Conservation (phyloP, 2,888 invertebrate genomes). For the Nezara viridula region DNA sequence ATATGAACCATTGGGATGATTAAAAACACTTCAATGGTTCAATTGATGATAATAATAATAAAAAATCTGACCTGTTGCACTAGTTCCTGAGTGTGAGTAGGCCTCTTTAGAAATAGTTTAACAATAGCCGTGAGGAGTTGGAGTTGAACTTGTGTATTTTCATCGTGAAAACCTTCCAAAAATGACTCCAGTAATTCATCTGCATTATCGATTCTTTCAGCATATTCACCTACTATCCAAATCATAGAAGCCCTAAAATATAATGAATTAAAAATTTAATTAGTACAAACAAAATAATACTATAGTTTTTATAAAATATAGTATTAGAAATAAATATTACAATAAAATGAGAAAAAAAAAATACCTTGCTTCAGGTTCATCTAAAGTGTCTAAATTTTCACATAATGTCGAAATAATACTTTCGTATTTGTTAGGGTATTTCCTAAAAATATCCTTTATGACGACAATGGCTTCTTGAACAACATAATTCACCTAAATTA, state of each 20-base stretch:
- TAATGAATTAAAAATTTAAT: not conserved
- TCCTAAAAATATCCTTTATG: slow-evolving; percentile 96
- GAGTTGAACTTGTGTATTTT: slow-evolving; percentile 96
- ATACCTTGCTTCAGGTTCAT: slow-evolving; percentile 92
- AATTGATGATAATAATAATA: not conserved
- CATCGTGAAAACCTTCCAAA: slow-evolving; percentile 97
- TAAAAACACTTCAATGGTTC: not conserved
- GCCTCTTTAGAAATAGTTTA: slow-evolving; percentile 97
- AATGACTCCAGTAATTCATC: slow-evolving; percentile 98
- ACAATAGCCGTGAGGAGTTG: slow-evolving; percentile 98
- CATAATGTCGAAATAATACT: slow-evolving; percentile 99
- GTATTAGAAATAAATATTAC: not conserved
- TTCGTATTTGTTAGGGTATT: slow-evolving; percentile 99
- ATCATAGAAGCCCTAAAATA: slow-evolving; percentile 90
- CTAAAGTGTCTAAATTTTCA: slow-evolving; percentile 97
- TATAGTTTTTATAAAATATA: not conserved
- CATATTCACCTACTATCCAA: slow-evolving; percentile 93
- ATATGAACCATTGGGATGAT: not conserved
- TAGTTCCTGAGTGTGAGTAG: slow-evolving; percentile 97
- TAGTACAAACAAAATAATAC: no score
- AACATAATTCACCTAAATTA: slow-evolving; percentile 87
- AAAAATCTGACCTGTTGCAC: slow-evolving; percentile 83
- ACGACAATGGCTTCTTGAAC: slow-evolving; percentile 99
- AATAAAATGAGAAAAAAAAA: slow-evolving; percentile 65
- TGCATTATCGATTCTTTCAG: slow-evolving; percentile 99